phyloP scores from a whole-genome alignment of 2,113 vertebrate species.

The Apodemus speciosus region DNA sequence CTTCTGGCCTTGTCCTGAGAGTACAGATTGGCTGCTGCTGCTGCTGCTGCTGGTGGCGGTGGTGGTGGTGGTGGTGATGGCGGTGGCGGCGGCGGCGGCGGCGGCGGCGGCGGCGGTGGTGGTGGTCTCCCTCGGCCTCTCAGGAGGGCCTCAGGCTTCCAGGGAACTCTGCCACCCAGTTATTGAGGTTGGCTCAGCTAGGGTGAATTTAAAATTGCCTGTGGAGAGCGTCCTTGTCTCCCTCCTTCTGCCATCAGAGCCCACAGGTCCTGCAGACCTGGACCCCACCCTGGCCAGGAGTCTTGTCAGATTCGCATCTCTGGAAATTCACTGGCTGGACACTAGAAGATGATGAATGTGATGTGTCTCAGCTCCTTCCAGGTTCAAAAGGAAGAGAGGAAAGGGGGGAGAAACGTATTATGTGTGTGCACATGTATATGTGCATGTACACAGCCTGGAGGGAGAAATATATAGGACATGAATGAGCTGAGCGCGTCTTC shows the following conservation, averaged over 20 bases:
- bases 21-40: neutral
- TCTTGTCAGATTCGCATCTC: neutral
- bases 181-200: neutral
- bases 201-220: neutral
- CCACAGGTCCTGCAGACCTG: neutral
- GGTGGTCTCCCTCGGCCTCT: neutral
- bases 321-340: slow-evolving; percentile 9
- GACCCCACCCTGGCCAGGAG: neutral
- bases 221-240: neutral
- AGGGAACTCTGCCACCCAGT: neutral
- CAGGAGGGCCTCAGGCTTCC: neutral
- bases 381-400: neutral
- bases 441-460: neutral
- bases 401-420: no score
- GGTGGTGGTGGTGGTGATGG: no score
- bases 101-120: no score
- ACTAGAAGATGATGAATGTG: slow-evolving; percentile 9
- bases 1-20: neutral
- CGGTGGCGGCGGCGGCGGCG: no score
- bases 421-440: no score
- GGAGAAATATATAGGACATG: slow-evolving; percentile 60
- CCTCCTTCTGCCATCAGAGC: neutral
- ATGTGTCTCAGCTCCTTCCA: neutral
- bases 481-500: slow-evolving; percentile 34
- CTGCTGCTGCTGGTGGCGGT: neutral